phyloP scores from a whole-genome alignment of 2,113 vertebrate species.

The Oxyura jamaicensis region DNA sequence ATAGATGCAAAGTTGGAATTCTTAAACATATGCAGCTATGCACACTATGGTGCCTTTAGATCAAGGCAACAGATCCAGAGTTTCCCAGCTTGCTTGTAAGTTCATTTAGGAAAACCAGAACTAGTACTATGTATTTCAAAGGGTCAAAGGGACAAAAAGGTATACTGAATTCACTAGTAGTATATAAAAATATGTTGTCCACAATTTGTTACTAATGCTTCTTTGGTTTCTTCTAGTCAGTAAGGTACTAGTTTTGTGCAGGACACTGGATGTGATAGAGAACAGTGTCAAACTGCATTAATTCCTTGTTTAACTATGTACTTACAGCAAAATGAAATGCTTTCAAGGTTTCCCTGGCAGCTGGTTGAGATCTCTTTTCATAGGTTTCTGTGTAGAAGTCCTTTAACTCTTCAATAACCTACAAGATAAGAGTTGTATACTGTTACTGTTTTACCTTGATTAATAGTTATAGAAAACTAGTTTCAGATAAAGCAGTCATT shows the following conservation, averaged over 20 bases:
- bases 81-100: background rate
- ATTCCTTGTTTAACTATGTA: background rate
- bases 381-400: conserved; percentile 86
- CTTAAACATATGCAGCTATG: background rate
- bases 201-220: background rate
- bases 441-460: background rate
- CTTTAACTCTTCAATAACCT: conserved; percentile 87
- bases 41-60: background rate
- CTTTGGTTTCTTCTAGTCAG: background rate
- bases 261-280: background rate
- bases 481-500: background rate
- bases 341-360: conserved; percentile 81
- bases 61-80: background rate
- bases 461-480: background rate
- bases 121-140: background rate
- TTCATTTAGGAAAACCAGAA: background rate
- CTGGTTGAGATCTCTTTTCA: conserved; percentile 65
- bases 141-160: background rate
- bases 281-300: background rate
- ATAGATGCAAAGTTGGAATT: background rate
- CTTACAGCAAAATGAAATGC: conserved; percentile 87
- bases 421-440: background rate
- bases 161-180: background rate
- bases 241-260: background rate
- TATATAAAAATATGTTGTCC: background rate